phyloP scores from a whole-genome alignment of 2,888 invertebrate species.

The Perizoma affinitatum region DNA sequence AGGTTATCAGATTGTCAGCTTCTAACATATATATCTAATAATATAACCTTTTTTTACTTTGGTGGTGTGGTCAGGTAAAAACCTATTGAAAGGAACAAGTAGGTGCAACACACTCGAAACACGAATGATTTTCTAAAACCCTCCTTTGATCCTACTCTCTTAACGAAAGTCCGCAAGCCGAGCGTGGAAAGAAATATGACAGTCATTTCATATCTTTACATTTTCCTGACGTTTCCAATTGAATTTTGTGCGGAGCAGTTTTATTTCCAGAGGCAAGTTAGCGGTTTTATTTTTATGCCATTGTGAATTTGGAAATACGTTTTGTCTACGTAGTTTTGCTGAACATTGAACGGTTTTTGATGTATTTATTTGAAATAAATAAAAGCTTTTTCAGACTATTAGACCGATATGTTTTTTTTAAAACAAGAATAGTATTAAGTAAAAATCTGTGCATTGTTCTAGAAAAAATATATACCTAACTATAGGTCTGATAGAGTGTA shows the following conservation, averaged over 20 bases:
- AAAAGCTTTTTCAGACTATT: too few species aligned
- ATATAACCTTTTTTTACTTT: too few species aligned
- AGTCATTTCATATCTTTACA: constrained; percentile 43
- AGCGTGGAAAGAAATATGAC: constrained; percentile 44
- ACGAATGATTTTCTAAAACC: constrained; percentile 37
- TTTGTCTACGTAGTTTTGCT: not conserved
- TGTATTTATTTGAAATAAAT: not conserved
- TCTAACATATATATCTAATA: too few species aligned
- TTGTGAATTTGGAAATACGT: constrained; percentile 1
- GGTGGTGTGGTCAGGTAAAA: too few species aligned
- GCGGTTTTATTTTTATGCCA: constrained; percentile 27
- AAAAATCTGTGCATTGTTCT: too few species aligned
- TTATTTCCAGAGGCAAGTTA: constrained; percentile 17
- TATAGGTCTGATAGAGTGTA: too few species aligned
- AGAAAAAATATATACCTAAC: too few species aligned
- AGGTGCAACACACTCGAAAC: not conserved
- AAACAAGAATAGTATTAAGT: too few species aligned
- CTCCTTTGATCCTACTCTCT: constrained; percentile 43
- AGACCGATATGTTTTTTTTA: too few species aligned
- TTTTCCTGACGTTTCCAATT: constrained; percentile 44
- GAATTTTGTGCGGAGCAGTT: constrained; percentile 33
- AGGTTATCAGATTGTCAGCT: too few species aligned
- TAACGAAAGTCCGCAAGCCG: constrained; percentile 31
- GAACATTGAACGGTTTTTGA: too few species aligned
- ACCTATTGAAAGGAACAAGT: not conserved